Base-by-base conservation (phyloP, 2,888 invertebrate species). In the Lepas anatifera region DNA sequence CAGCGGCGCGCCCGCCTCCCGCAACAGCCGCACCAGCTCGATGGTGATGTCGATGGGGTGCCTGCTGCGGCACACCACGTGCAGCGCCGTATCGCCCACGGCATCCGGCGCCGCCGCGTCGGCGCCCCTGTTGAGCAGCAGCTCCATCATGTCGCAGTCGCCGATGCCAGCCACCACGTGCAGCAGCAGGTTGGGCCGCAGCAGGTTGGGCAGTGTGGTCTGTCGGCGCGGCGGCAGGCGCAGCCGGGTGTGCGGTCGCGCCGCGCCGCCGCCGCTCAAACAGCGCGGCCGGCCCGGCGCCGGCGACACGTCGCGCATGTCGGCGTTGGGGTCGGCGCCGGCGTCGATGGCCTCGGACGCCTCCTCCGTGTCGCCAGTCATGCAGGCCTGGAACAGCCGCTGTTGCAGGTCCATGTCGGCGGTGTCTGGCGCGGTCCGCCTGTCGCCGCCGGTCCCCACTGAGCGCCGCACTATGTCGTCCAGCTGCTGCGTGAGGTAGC, bases 291-390 rank as follows among this genome's bases (percentile, higher is more conserved):
- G 18, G 1, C 32, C 6, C 0, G 29, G 10, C 18, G 32, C 22
- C 25, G 16, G 16, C 25, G 48, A n/a, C 13, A 58, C 58, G 32
- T 11, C 18, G 32, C 58, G 58, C 58, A 58, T 58, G 58, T 58
- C 32, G 29, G 58, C 58, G 58, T 58, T 58, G 58, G 58, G 58
- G 58, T 58, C 58, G 32, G 58, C 58, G 58, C 58, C 58, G 58
- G 58, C 58, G 16, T 32, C 7, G 58, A 58, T 8, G 18, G 58
- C 58, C 32, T 11, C 27, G 32, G 32, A 18, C 29, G 58, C 58
- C 58, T 32, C 32, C 58, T 58, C 18, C 58, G 22, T 32, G 32
- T 58, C 32, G 32, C 58, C 58, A 11, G 29, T 32, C 32, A 58
- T 6, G 32, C 58, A 58, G 32, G 58, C 58, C 32, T 18, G 11